phyloP scores from a whole-genome alignment of 2,888 invertebrate genomes.

The Cosmopolites sordidus region DNA sequence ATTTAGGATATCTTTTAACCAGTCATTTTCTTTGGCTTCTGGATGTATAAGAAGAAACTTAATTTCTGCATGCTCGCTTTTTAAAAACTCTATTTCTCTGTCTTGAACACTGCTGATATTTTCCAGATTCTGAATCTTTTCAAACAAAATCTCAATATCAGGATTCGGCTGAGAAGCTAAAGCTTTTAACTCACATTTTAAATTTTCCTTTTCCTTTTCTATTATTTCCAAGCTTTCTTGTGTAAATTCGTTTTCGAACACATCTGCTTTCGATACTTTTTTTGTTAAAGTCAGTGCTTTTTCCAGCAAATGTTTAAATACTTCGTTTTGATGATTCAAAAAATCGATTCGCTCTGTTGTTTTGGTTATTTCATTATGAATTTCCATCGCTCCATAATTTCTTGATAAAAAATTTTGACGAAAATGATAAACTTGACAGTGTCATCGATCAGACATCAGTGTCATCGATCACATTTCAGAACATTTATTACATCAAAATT shows the following conservation, averaged over 20 bases:
- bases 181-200: conserved; percentile 28
- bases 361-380: conserved; percentile 33
- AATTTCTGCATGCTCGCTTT: conserved; percentile 31
- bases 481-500: neutral
- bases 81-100: conserved; percentile 31
- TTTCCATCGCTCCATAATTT: conserved; percentile 28
- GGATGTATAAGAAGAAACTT: conserved; percentile 33
- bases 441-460: neutral
- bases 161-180: conserved; percentile 18
- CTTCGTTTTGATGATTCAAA: conserved; percentile 31
- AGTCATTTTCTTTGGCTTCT: conserved; percentile 26
- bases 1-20: conserved; percentile 31
- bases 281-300: conserved; percentile 30
- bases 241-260: conserved; percentile 28
- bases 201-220: conserved; percentile 29
- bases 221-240: conserved; percentile 30
- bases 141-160: conserved; percentile 7
- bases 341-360: conserved; percentile 28
- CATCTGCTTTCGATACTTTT: conserved; percentile 12
- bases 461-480: neutral
- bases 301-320: conserved; percentile 31
- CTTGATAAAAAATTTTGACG: conserved; percentile 5
- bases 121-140: conserved; percentile 27
- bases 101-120: conserved; percentile 23
- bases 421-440: neutral